Percentiles rank a stretch among this genome's conserved stretches.
Evolutionary conservation across 2,113 vertebrate genomes (phyloP).

Genomic region (Toxostoma redivivum): DNA sequence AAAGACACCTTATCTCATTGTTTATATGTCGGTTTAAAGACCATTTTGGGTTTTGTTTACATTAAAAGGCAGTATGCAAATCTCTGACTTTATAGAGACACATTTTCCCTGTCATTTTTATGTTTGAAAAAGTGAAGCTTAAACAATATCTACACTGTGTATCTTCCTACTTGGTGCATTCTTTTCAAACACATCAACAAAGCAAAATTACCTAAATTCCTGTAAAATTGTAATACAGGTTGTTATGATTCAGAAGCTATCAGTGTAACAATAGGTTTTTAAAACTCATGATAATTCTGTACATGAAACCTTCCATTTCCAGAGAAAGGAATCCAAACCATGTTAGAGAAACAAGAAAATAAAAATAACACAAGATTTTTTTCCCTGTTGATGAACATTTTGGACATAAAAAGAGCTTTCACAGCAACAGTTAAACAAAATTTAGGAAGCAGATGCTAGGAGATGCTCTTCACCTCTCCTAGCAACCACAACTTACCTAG

Average conservation of each 20-base stretch:
- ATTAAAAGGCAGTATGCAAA: not conserved
- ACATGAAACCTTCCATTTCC: not conserved
- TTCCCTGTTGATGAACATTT: not conserved
- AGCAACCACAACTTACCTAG: not conserved
- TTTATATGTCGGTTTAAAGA: not conserved
- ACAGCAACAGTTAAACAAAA: not conserved
- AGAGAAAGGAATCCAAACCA: not conserved
- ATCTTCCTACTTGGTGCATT: not conserved
- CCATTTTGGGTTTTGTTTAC: not conserved
- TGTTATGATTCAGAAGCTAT: not conserved
- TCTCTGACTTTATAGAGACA: not conserved
- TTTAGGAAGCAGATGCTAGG: not conserved
- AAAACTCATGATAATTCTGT: not conserved
- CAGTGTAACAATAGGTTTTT: not conserved
- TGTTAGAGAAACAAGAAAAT: not conserved
- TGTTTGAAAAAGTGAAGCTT: not conserved
- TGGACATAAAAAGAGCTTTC: not conserved
- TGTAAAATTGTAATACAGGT: not conserved
- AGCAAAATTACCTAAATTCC: not conserved
- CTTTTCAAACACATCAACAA: not conserved
- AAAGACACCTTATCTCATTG: not conserved
- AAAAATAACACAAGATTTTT: not conserved
- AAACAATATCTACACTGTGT: rapidly evolving
- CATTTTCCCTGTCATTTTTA: not conserved
- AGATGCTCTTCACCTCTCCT: not conserved